Base-by-base conservation (phyloP, 2,888 invertebrate species). In the Chydorus sphaericus region DNA sequence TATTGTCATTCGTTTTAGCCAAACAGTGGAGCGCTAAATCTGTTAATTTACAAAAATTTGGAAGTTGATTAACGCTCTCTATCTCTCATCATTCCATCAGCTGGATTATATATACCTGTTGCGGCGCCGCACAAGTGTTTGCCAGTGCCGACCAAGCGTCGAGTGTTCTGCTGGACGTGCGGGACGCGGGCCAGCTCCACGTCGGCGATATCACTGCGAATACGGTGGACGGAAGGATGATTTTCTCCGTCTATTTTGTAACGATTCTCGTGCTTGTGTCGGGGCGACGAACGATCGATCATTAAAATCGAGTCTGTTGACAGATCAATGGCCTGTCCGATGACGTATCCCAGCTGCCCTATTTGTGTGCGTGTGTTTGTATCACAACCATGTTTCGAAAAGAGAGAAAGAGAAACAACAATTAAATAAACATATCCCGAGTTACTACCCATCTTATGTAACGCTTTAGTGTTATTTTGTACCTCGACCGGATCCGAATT, bases 401-500 rank as follows among this genome's bases (percentile, higher is more conserved):
- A n/a, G n/a, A n/a, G n/a, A n/a, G n/a, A n/a, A 55, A 31, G 5
- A 39, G 10, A 39, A 28, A 57, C 26, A 55, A 28, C n/a, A n/a
- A n/a, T n/a, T n/a, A n/a, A n/a, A n/a, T n/a, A n/a, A n/a, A n/a
- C n/a, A 55, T 51, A 18, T 28, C n/a, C 55, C 20, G 38, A 6
- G 6, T 18, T 39, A 6, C n/a, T 39, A 4, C n/a, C 16, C 4
- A 1, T 7, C 8, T 36, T 14, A 48, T 48, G 55, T 26, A 26
- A 26, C 11, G 16, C 23, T 50, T 20, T 30, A 14, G 16, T 36
- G 14, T n/a, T 5, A 36, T 3, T 36, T n/a, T 57, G 38, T 66
- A 80, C 86, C 91, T 77, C 85, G 86, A n/a, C 91, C 91, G 11
- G 90, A 90, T 0, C 91, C 91, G 65, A 90, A 82, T 69, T 92